Evolutionary conservation across 2,113 vertebrate species (phyloP).

Genomic region (Girardinichthys multiradiatus): DNA sequence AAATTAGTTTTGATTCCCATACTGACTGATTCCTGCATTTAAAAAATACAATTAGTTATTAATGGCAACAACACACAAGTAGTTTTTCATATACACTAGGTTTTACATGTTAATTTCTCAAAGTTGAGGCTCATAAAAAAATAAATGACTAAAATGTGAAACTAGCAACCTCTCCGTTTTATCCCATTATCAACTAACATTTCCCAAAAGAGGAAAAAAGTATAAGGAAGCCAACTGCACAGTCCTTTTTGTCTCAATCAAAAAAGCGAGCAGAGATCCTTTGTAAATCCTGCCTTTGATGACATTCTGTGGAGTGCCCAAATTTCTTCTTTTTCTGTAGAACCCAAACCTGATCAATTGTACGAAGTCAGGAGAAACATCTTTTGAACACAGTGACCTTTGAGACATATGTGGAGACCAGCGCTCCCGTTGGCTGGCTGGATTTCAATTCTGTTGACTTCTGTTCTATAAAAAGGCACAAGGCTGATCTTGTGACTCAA

Average conservation of each 20-base stretch:
- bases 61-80: no score
- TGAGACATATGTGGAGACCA: slow-evolving; percentile 21
- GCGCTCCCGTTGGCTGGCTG: slow-evolving; percentile 17
- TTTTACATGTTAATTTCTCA: background rate
- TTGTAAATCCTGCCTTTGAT: slow-evolving; percentile 20
- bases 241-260: background rate
- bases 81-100: background rate
- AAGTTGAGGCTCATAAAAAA: background rate
- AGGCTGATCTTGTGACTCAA: slow-evolving; percentile 49
- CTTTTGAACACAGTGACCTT: slow-evolving; percentile 40
- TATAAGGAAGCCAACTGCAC: background rate
- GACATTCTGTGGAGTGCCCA: background rate
- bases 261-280: background rate
- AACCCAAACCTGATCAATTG: slow-evolving; percentile 21
- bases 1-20: no score
- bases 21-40: no score
- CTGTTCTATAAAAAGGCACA: slow-evolving; percentile 34
- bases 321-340: background rate
- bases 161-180: no score
- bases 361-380: slow-evolving; percentile 14
- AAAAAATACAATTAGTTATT: no score
- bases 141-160: no score
- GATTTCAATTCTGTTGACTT: slow-evolving; percentile 59
- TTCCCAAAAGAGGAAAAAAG: no score
- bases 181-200: no score